Conservation (phyloP, 2,888 invertebrate genomes). For the Tricholauxania praeusta region DNA sequence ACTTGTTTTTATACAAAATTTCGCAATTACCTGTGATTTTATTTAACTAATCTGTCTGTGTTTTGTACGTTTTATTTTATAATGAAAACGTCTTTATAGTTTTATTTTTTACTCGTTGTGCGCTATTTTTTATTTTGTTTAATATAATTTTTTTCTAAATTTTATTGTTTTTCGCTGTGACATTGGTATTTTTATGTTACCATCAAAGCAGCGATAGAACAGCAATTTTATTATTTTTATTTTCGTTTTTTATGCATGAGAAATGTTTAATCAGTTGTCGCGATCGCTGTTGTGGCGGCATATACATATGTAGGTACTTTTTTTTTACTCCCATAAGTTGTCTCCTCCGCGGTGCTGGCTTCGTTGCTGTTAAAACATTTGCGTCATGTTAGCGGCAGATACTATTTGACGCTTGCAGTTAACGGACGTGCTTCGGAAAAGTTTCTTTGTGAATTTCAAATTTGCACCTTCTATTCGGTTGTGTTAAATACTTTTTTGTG, state of each 20-base stretch:
- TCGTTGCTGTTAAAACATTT: constrained; percentile 11
- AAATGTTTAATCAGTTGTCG: constrained; percentile 17
- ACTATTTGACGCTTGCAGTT: constrained; percentile 12
- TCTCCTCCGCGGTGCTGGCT: background rate
- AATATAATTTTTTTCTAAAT: constrained; percentile 5
- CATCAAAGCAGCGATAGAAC: no score
- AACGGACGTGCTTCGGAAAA: constrained; percentile 11
- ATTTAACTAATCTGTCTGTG: background rate
- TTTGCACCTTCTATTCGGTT: background rate
- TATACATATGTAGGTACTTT: no score
- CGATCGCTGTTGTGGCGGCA: background rate
- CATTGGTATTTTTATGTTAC: no score
- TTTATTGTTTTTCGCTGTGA: background rate
- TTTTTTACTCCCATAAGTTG: no score
- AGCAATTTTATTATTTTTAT: background rate
- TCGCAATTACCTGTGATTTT: background rate
- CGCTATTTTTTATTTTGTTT: constrained; percentile 18
- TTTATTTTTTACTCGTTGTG: background rate
- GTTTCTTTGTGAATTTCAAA: constrained; percentile 5
- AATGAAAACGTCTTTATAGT: background rate
- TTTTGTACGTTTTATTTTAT: background rate
- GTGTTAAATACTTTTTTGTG: no score
- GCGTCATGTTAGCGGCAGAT: constrained; percentile 21
- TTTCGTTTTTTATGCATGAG: background rate
- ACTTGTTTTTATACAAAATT: no score